These are phyloP conservation scores for Branchinecta sandiegonensis DNA, from an alignment of 2,888 invertebrate genomes.

Conservation along the genomic window DNA sequence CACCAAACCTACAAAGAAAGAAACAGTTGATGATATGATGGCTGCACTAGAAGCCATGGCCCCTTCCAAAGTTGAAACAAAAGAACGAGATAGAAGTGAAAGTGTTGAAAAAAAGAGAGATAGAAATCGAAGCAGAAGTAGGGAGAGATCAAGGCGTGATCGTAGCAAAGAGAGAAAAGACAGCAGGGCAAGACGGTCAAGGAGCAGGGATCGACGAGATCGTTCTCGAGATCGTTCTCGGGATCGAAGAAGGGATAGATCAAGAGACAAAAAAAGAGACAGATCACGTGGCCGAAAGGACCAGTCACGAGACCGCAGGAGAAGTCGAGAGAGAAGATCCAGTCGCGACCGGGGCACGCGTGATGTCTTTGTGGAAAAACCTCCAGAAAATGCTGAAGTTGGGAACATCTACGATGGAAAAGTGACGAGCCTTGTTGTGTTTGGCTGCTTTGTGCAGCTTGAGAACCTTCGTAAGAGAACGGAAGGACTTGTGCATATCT, in stretches of 20 bases:
- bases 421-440: conserved; percentile 90
- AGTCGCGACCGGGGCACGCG: conserved; percentile 33
- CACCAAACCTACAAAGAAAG: conserved; percentile 23
- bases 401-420: conserved; percentile 74
- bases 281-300: conserved; percentile 25
- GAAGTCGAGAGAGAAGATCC: conserved; percentile 27
- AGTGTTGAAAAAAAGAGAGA: conserved; percentile 25
- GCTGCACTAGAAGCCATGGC: conserved; percentile 70
- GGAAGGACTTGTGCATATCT: conserved; percentile 96
- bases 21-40: conserved; percentile 62
- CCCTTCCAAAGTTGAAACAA: conserved; percentile 40
- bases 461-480: conserved; percentile 74
- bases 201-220: conserved; percentile 27
- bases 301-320: conserved; percentile 28
- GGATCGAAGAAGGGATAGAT: conserved; percentile 23
- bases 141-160: conserved; percentile 20
- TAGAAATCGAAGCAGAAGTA: conserved; percentile 24
- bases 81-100: conserved; percentile 21
- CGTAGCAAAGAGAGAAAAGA: conserved; percentile 23
- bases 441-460: conserved; percentile 93
- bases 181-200: conserved; percentile 25
- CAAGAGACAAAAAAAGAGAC: conserved; percentile 26
- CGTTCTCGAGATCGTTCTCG: conserved; percentile 27
- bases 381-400: conserved; percentile 39
- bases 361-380: conserved; percentile 28